Evolutionary conservation across 2,797 vertebrate species (phyloP).

Genomic region (Caiman crocodilus): DNA sequence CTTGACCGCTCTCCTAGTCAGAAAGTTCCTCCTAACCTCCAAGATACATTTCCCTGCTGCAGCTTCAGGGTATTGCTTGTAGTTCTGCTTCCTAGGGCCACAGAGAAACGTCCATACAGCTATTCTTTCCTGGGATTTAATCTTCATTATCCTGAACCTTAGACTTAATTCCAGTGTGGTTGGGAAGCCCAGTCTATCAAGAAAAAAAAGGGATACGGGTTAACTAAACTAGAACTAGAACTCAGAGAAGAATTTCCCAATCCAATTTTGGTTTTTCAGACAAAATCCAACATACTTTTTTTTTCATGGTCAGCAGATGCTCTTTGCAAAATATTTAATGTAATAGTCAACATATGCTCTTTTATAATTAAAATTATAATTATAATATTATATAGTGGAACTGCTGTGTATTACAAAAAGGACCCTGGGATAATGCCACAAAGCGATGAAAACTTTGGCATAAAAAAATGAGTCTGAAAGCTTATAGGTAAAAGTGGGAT

Average conservation of each 20-base stretch:
- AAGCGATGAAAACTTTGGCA: background rate
- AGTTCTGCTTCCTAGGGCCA: too few species aligned
- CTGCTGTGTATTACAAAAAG: slow-evolving; percentile 14
- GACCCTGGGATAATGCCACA: background rate
- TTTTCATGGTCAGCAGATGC: background rate
- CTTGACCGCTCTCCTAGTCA: too few species aligned
- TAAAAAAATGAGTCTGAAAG: background rate
- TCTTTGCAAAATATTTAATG: background rate
- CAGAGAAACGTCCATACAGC: too few species aligned
- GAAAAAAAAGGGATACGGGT: background rate
- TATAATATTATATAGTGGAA: slow-evolving; percentile 28
- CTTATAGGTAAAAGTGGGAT: background rate
- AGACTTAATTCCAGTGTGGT: too few species aligned
- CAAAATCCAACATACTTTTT: background rate
- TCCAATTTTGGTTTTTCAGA: background rate
- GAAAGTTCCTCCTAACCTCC: too few species aligned
- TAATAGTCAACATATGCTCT: background rate
- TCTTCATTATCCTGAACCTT: too few species aligned
- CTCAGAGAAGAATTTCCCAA: background rate
- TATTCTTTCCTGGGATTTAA: too few species aligned
- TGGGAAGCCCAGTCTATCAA: background rate
- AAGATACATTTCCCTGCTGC: too few species aligned
- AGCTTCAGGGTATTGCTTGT: too few species aligned
- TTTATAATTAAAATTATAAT: slow-evolving; percentile 45
- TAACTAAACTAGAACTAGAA: background rate